Evolutionary conservation across 2,113 vertebrate species (phyloP).

Genomic region (Dunckerocampus dactyliophorus): DNA sequence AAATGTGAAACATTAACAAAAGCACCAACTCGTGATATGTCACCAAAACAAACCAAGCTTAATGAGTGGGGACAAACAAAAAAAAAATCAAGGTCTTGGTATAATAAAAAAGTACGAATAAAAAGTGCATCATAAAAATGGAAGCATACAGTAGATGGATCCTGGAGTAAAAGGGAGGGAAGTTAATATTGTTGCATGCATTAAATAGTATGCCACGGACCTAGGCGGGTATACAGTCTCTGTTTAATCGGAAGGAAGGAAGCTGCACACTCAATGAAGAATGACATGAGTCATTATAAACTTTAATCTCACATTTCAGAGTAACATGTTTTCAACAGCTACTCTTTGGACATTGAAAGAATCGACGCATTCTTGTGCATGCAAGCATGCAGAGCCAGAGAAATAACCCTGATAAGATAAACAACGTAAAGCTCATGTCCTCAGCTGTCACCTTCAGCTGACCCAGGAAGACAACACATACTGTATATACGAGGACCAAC

Average conservation of each 20-base stretch:
- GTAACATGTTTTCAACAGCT: constrained; percentile 11
- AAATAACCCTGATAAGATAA: constrained; percentile 44
- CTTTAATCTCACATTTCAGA: constrained; percentile 23
- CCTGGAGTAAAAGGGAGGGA: no score
- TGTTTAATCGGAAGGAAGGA: background rate
- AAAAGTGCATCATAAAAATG: no score
- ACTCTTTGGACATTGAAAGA: background rate
- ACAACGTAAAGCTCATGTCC: constrained; percentile 19
- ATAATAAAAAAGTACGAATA: no score
- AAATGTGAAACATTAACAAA: no score
- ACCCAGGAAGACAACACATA: constrained; percentile 9
- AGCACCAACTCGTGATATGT: no score
- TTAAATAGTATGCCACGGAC: background rate
- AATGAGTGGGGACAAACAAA: no score
- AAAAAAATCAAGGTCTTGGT: no score
- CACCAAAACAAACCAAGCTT: no score
- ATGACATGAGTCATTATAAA: constrained; percentile 15
- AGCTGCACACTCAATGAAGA: constrained; percentile 13
- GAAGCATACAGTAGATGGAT: no score
- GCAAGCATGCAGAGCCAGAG: constrained; percentile 13
- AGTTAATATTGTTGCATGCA: background rate
- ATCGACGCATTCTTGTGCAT: constrained; percentile 11
- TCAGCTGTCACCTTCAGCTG: constrained; percentile 22
- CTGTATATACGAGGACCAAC: background rate
- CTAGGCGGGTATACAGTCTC: no score